Evolutionary conservation across 2,113 vertebrate genomes (phyloP).

Genomic region (Psittacus erithacus): DNA sequence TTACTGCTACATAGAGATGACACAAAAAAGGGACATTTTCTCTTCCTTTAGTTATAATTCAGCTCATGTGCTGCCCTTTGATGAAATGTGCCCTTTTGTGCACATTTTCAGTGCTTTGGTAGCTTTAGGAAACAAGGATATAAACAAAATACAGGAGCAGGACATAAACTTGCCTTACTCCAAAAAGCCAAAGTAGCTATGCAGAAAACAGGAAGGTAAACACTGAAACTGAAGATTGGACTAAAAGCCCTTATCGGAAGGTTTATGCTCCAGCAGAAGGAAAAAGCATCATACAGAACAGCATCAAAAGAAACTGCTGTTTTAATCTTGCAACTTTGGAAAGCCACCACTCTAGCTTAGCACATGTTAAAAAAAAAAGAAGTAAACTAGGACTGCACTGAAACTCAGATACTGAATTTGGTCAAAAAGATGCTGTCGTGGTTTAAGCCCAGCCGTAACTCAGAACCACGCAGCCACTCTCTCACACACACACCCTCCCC

Average conservation of each 20-base stretch:
- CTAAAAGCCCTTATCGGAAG: not conserved
- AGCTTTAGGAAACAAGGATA: not conserved
- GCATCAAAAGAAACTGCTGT: not conserved
- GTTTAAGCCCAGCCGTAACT: too few species aligned
- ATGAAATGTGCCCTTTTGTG: not conserved
- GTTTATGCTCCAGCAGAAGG: not conserved
- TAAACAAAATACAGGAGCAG: not conserved
- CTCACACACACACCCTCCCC: too few species aligned
- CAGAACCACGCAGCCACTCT: too few species aligned
- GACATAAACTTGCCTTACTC: not conserved
- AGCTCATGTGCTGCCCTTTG: not conserved
- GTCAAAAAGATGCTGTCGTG: not conserved
- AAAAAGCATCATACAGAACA: not conserved
- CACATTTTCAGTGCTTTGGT: not conserved
- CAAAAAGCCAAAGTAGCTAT: not conserved
- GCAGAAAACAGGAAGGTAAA: not conserved
- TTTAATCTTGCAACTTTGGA: not conserved
- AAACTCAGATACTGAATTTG: not conserved
- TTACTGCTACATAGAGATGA: not conserved
- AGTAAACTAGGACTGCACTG: not conserved
- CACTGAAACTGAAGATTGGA: not conserved
- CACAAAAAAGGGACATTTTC: not conserved
- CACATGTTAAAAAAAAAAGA: not conserved
- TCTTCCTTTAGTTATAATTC: not conserved
- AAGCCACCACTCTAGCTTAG: not conserved